These are phyloP conservation scores for Platygyra sinensis DNA, from an alignment of 64 coral and sea anemone species.

Conservation along the genomic window DNA sequence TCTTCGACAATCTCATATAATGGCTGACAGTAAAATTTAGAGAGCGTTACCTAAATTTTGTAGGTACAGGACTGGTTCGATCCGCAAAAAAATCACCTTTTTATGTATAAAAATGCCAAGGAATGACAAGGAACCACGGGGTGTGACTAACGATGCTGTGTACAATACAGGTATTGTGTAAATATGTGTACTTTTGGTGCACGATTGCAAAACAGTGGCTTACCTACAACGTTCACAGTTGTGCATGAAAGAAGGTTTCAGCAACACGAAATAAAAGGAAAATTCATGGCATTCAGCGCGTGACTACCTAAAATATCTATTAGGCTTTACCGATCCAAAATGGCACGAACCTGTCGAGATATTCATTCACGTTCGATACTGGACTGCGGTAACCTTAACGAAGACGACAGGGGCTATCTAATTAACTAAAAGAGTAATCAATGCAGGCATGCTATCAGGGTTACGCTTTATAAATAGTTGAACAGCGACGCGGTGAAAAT, in stretches of 20 bases:
- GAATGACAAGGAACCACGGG: neutral
- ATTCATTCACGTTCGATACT: neutral
- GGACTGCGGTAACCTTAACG: neutral
- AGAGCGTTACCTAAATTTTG: neutral
- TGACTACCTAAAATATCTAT: no score
- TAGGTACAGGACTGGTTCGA: neutral
- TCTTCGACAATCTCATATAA: neutral
- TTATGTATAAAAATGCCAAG: neutral
- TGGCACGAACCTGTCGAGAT: neutral
- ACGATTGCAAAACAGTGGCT: neutral
- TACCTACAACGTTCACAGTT: neutral
- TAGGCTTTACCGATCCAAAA: neutral
- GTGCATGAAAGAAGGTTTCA: neutral
- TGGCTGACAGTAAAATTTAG: neutral
- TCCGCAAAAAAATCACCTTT: constrained; percentile 21
- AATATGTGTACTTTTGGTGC: neutral
- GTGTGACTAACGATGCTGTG: neutral
- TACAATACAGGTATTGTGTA: neutral
- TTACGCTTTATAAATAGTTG: no score
- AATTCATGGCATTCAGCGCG: neutral
- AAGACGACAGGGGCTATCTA: neutral
- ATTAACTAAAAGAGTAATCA: neutral
- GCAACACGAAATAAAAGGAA: neutral
- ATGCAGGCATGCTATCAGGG: no score
- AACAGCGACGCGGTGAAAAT: no score